A percentile compares a stretch with the other conserved stretches of the same genome.
Evolutionary conservation across 2,888 invertebrate genomes (phyloP).

Genomic region (Hydropsyche betteni): DNA sequence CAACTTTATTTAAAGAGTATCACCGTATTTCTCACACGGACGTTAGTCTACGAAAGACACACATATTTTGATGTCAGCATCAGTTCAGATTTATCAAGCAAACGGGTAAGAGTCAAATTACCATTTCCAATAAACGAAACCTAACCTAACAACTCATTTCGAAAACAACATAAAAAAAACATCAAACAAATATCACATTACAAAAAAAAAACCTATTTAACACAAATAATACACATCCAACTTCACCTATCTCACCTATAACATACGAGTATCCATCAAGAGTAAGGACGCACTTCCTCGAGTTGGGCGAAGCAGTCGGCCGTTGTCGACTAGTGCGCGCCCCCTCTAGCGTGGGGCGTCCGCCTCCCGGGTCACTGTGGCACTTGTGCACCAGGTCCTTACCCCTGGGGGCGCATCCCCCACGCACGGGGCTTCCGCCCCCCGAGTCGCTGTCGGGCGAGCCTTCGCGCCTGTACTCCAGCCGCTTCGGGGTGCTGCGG

Average conservation of each 20-base stretch:
- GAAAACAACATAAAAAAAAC: too few relatives aligned
- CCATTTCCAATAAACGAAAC: too few relatives aligned
- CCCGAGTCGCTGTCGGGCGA: conserved; percentile 45
- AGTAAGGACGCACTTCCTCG: conserved; percentile 83
- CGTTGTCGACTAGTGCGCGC: conserved; percentile 59
- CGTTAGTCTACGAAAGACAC: too few relatives aligned
- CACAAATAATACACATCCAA: conserved; percentile 48
- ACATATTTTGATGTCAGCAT: too few relatives aligned
- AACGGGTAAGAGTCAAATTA: too few relatives aligned
- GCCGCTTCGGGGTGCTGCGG: conserved; percentile 45
- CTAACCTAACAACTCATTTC: too few relatives aligned
- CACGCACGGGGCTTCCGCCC: conserved; percentile 59
- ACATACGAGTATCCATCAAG: conserved; percentile 89
- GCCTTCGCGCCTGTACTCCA: conserved; percentile 42
- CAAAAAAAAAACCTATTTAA: too few relatives aligned
- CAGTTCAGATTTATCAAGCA: too few relatives aligned
- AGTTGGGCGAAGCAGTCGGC: conserved; percentile 66
- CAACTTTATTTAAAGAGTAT: too few relatives aligned
- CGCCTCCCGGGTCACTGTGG: conserved; percentile 72
- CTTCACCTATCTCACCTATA: conserved; percentile 72
- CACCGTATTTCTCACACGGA: too few relatives aligned
- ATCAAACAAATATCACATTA: too few relatives aligned
- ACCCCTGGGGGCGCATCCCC: conserved; percentile 56
- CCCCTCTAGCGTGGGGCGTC: conserved; percentile 60
- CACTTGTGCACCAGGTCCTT: conserved; percentile 76